These are phyloP conservation scores for Zootermopsis nevadensis DNA, from an alignment of 2,888 invertebrate species.

Conservation along the genomic window DNA sequence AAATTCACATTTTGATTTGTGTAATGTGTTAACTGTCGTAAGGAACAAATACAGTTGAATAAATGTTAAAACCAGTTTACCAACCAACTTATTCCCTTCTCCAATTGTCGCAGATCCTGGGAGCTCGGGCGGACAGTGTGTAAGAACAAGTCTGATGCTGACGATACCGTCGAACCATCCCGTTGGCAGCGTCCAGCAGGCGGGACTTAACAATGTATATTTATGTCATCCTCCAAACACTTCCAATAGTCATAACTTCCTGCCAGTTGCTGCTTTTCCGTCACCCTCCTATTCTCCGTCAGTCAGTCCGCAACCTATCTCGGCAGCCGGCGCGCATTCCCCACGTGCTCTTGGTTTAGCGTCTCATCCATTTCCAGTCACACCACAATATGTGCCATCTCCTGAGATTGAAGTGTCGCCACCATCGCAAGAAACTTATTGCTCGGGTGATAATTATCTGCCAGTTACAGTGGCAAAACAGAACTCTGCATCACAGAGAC, in stretches of 20 bases:
- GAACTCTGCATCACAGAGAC: background rate
- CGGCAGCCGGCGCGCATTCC: background rate
- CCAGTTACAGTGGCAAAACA: background rate
- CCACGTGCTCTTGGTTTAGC: background rate
- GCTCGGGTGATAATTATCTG: background rate
- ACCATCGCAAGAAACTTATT: background rate
- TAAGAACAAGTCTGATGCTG: background rate
- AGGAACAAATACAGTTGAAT: no score
- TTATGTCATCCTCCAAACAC: background rate
- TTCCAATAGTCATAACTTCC: no score
- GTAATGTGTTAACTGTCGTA: no score
- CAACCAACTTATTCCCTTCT: no score
- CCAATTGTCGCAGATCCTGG: background rate
- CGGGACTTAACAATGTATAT: background rate
- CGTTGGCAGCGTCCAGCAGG: background rate
- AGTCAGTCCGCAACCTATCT: background rate
- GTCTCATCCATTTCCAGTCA: background rate
- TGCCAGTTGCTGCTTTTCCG: background rate
- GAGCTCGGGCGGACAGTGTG: background rate
- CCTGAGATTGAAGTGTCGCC: constrained; percentile 11
- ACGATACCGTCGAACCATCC: background rate
- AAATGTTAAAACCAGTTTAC: no score
- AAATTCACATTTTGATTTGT: no score
- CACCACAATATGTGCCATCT: background rate
- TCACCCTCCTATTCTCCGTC: background rate